Base-by-base conservation (phyloP, 1,140 invertebrate genomes). In the Pemphigus obesinymphae region DNA sequence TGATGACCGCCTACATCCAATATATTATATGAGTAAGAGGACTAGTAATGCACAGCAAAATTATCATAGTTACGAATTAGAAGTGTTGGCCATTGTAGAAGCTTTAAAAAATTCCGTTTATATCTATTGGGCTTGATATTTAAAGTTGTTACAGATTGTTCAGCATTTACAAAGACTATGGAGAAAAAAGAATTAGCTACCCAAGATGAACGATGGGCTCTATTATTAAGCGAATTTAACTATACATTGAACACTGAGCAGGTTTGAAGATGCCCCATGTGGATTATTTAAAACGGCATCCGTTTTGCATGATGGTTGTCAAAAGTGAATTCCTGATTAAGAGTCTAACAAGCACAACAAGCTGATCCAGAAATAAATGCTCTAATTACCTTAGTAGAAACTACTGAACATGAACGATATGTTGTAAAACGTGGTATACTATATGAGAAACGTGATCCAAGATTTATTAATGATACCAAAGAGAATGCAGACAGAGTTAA, bases 31-130 rank as follows among this genome's bases (percentile, higher is more conserved):
- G 37, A 40, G 85, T 82, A 48, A 84, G n/a, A 84, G 85, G 34
- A 85, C 84, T 48, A 84, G 84, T 5, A 58, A 68, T 2, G 82
- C 70, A 37, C 85, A 87, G 83, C 17, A 82, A 15, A 83, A 84
- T 66, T 86, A 88, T 84, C 86, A 87, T 83, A 87, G 86, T 0
- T 87, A 86, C 55, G 86, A 88, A 61, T 50, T 87, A 0, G 86
- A 88, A 68, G 87, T 85, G 0, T 50, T 88, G 8, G 86, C 86
- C 0, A 85, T 87, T 0, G 85, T 87, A 17, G 73, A 84, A 10
- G 11, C 29, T 8, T 34, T 63, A 6, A 63, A 63, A 63, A 63
- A 15, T 83, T 83, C 20, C 53, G 83, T 4, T 11, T 50, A 0
- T 84, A 85, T 29, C 31, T 85, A 20, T 84, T 84, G 34, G 83